Evolutionary conservation across 1,140 invertebrate genomes (phyloP).

Genomic region (Drosophila ambigua): DNA sequence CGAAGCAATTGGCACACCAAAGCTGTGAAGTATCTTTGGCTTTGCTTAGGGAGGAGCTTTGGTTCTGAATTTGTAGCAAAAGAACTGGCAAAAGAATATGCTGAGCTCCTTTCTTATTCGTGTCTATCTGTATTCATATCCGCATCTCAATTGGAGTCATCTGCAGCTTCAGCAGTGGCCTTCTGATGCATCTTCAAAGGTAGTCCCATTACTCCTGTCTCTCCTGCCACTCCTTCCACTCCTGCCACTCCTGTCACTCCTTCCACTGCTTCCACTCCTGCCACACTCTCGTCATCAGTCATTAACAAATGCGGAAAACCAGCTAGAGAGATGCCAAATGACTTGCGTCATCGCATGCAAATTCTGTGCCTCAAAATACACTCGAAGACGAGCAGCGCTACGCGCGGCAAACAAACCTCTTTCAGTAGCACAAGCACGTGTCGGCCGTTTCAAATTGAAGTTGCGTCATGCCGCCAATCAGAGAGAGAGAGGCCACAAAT

Average conservation of each 20-base stretch:
- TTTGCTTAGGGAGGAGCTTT: background rate
- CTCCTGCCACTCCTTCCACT: too few relatives aligned
- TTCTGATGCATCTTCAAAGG: too few relatives aligned
- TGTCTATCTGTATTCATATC: background rate
- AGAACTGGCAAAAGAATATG: too few relatives aligned
- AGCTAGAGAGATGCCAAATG: constrained; percentile 1
- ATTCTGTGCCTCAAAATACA: background rate
- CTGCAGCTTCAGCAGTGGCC: too few relatives aligned
- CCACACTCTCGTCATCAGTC: too few relatives aligned
- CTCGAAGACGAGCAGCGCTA: too few relatives aligned
- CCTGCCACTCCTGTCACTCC: background rate
- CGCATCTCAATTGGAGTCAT: too few relatives aligned
- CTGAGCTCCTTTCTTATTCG: background rate
- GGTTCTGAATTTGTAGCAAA: too few relatives aligned
- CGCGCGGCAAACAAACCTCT: background rate
- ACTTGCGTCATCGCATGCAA: constrained; percentile 34
- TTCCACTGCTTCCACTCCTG: too few relatives aligned
- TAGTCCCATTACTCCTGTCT: too few relatives aligned
- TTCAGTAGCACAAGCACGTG: constrained; percentile 38
- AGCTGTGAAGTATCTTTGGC: background rate
- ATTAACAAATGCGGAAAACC: constrained; percentile 23
- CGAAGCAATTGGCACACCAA: too few relatives aligned
- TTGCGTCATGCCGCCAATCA: constrained; percentile 16
- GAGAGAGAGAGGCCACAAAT: too few relatives aligned
- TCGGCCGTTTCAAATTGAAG: constrained; percentile 19